phyloP scores from a whole-genome alignment of 2,113 vertebrate species.

The Melanerpes aurifrons region DNA sequence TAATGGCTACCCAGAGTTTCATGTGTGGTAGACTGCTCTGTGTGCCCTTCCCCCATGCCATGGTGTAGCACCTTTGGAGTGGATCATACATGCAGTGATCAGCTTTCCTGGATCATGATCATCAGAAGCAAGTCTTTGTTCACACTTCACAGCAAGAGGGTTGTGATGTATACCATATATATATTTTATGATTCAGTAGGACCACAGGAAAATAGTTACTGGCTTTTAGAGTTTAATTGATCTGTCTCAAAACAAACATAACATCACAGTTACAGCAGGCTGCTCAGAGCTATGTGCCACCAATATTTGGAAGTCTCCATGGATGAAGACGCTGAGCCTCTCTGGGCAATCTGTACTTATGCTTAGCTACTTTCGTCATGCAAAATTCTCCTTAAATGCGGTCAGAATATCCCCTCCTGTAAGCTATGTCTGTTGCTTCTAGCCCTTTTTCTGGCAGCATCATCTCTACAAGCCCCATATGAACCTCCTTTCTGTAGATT shows the following conservation, averaged over 20 bases:
- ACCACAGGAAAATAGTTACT: not conserved
- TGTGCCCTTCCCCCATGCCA: not conserved
- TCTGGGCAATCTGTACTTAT: not conserved
- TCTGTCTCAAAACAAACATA: not conserved
- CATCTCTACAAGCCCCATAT: not conserved
- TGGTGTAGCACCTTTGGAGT: not conserved
- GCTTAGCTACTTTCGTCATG: not conserved
- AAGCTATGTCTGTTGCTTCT: not conserved
- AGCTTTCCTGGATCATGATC: not conserved
- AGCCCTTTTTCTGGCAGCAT: not conserved
- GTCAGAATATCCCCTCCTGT: not conserved
- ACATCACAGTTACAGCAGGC: not conserved
- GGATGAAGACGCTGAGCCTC: not conserved
- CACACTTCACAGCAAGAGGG: not conserved
- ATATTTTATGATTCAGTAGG: not conserved
- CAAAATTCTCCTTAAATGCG: not conserved
- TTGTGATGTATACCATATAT: not conserved
- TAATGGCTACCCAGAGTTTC: not conserved
- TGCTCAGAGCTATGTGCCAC: not conserved
- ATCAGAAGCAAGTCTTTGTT: not conserved
- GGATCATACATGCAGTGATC: not conserved
- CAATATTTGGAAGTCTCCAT: not conserved
- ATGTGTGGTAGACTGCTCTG: accelerated
- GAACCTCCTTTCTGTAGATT: not conserved
- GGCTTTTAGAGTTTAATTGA: not conserved